Evolutionary conservation across 1,140 invertebrate species (phyloP).

Genomic region (Lordiphosa mommai): DNA sequence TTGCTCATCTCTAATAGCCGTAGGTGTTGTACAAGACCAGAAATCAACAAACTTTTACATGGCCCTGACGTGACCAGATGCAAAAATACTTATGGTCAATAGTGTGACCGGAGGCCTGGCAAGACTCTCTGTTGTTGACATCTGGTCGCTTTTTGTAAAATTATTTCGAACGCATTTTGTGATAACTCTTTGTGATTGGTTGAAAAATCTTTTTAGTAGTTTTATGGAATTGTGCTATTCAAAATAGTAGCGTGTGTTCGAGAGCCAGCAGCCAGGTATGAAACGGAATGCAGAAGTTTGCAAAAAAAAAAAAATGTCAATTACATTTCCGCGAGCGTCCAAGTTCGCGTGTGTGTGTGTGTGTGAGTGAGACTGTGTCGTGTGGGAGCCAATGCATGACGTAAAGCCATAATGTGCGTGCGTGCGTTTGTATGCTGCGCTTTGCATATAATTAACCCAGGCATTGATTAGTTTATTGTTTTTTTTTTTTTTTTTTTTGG

Average conservation of each 20-base stretch:
- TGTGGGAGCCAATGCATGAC: conserved; percentile 65
- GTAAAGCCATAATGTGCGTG: conserved; percentile 52
- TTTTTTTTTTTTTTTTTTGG: conserved; percentile 34
- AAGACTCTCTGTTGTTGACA: conserved; percentile 46
- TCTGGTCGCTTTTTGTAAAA: conserved; percentile 61
- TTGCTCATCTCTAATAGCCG: too few species aligned
- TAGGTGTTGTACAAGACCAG: too few species aligned
- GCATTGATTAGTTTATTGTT: conserved; percentile 55
- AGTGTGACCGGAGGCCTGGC: too few species aligned
- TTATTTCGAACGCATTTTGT: conserved; percentile 49
- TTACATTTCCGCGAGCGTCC: conserved; percentile 63
- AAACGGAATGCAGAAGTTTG: conserved; percentile 30
- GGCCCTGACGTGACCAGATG: too few species aligned
- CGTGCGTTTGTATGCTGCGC: conserved; percentile 16
- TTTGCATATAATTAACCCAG: conserved; percentile 55
- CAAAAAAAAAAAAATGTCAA: conserved; percentile 55
- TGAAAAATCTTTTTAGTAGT: conserved; percentile 26
- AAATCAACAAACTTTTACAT: too few species aligned
- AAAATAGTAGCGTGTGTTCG: conserved; percentile 27
- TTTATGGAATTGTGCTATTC: conserved; percentile 56
- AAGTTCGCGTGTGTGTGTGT: conserved; percentile 33
- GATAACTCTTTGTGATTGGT: conserved; percentile 68
- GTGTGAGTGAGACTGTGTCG: conserved; percentile 28
- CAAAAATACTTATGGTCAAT: too few species aligned
- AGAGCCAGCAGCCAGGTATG: conserved; percentile 46